Conservation (phyloP, 2,888 invertebrate species). For the Cosmopolites sordidus region DNA sequence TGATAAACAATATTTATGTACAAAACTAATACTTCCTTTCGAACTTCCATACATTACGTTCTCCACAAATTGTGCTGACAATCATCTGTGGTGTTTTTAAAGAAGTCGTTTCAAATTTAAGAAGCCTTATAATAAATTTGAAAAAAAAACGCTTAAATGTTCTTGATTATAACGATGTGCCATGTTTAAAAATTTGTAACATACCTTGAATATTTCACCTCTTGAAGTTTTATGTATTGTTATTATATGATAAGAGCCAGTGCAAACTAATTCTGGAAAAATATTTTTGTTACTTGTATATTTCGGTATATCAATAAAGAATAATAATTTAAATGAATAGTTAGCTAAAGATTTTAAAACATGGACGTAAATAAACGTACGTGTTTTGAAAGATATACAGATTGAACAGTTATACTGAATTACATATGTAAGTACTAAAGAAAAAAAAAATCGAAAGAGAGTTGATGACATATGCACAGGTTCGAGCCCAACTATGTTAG, state of each 20-base stretch:
- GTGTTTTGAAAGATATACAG: no score
- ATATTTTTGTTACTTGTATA: not conserved
- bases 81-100: constrained; percentile 20
- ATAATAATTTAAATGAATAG: no score
- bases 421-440: no score
- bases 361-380: no score
- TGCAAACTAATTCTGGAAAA: constrained; percentile 8
- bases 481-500: constrained; percentile 10
- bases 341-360: no score
- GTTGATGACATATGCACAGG: constrained; percentile 11
- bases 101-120: constrained; percentile 4
- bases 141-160: not conserved
- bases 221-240: constrained; percentile 14
- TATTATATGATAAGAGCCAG: constrained; percentile 7
- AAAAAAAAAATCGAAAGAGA: no score
- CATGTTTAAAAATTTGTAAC: constrained; percentile 3
- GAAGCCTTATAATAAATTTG: constrained; percentile 7
- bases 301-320: not conserved
- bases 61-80: constrained; percentile 19
- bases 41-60: not conserved
- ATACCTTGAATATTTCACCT: constrained; percentile 12
- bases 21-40: constrained; percentile 1
- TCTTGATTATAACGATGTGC: not conserved
- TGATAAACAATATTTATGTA: not conserved
- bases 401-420: no score